Conservation (phyloP, 2,797 vertebrate genomes). For the Harpagifer antarcticus region DNA sequence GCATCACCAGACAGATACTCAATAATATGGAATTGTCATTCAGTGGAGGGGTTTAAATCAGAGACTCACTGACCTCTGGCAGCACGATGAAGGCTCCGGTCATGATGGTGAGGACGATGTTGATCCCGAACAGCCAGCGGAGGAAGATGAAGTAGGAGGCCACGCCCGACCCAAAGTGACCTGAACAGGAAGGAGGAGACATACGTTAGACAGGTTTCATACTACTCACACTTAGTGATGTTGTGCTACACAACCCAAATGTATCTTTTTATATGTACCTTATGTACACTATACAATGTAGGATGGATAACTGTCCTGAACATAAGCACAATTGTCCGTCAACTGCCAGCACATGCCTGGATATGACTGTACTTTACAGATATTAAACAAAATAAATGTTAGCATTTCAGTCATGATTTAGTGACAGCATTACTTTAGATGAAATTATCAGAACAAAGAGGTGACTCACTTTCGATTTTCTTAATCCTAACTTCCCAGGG, state of each 20-base stretch:
- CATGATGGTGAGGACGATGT: slow-evolving; percentile 95
- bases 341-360: not conserved
- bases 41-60: not conserved
- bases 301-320: not conserved
- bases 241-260: not conserved
- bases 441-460: not conserved
- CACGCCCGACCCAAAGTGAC: slow-evolving; percentile 98
- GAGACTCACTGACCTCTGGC: slow-evolving; percentile 90
- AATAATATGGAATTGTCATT: not conserved
- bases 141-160: slow-evolving; percentile 99
- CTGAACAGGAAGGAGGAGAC: slow-evolving; percentile 71
- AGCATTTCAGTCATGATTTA: not conserved
- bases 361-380: not conserved
- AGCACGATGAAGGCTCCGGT: slow-evolving; percentile 96
- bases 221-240: not conserved
- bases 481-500: slow-evolving; percentile 99
- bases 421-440: not conserved
- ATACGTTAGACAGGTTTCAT: slow-evolving; percentile 2
- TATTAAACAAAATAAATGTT: not conserved
- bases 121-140: slow-evolving; percentile 97
- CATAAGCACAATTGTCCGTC: not conserved
- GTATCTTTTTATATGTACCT: not conserved
- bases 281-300: not conserved
- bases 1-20: not conserved
- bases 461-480: slow-evolving; percentile 96